phyloP scores from a whole-genome alignment of 2,888 invertebrate species.

The Ctena decussata region DNA sequence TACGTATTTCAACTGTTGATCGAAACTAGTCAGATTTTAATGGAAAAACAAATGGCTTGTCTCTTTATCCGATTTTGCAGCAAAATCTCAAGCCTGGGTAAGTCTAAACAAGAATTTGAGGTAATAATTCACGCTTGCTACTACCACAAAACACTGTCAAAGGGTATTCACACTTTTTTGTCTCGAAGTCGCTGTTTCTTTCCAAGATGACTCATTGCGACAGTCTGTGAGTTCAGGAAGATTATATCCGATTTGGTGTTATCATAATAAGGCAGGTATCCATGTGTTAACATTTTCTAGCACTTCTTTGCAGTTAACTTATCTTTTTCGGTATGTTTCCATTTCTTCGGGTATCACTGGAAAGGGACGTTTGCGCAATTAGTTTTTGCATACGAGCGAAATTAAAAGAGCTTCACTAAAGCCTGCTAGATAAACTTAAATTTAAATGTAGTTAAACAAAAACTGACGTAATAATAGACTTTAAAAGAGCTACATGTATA shows the following conservation, averaged over 20 bases:
- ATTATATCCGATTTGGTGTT: not conserved
- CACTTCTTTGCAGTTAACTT: not conserved
- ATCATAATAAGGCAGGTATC: not conserved
- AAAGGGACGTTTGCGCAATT: constrained; percentile 10
- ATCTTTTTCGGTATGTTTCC: not conserved
- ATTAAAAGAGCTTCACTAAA: not conserved
- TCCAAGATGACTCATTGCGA: not conserved
- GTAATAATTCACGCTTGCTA: not conserved
- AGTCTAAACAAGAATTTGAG: not conserved
- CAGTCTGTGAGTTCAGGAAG: not conserved
- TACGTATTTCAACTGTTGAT: too few species aligned
- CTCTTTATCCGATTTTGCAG: not conserved
- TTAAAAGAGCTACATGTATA: not conserved
- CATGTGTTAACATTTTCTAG: not conserved
- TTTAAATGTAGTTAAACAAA: not conserved
- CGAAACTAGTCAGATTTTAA: not conserved
- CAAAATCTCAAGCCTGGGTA: not conserved
- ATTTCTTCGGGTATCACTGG: not conserved
- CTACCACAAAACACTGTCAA: not conserved
- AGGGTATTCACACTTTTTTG: not conserved
- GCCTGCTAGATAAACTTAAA: not conserved
- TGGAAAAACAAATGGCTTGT: not conserved
- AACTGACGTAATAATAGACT: not conserved
- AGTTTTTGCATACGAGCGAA: not conserved
- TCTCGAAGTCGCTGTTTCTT: not conserved